A percentile compares a stretch with the other conserved stretches of the same genome.
Evolutionary conservation across 2,888 invertebrate species (phyloP).

Genomic region (Agonopterix alstromeriana): DNA sequence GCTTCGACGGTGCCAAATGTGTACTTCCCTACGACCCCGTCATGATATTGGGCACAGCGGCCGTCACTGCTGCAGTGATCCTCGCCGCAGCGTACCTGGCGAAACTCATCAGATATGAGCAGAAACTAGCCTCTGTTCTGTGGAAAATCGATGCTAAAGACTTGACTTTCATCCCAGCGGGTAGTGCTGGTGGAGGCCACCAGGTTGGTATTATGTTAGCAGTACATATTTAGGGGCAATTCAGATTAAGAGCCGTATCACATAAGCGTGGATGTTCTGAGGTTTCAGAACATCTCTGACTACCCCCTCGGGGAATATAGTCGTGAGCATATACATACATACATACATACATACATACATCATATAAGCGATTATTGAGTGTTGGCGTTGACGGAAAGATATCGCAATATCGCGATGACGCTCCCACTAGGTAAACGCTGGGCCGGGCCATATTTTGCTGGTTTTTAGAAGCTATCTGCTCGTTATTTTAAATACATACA

Average conservation of each 20-base stretch:
- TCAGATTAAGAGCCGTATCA: neutral
- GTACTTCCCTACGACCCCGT: slow-evolving; percentile 81
- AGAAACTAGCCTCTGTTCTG: slow-evolving; percentile 92
- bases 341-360: too few relatives aligned
- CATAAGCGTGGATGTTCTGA: too few relatives aligned
- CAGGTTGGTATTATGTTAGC: slow-evolving; percentile 27
- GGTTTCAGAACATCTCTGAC: too few relatives aligned
- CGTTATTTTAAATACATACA: too few relatives aligned
- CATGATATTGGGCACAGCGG: slow-evolving; percentile 78
- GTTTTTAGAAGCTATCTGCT: too few relatives aligned
- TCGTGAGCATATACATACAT: too few relatives aligned
- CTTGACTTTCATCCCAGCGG: slow-evolving; percentile 79
- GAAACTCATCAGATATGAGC: slow-evolving; percentile 92
- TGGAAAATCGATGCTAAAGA: slow-evolving; percentile 94
- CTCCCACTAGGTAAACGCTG: too few relatives aligned
- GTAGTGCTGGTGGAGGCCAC: slow-evolving; percentile 32
- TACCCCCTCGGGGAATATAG: too few relatives aligned
- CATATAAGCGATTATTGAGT: too few relatives aligned
- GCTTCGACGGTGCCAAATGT: slow-evolving; percentile 87
- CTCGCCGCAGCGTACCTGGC: slow-evolving; percentile 81
- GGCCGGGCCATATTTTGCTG: too few relatives aligned
- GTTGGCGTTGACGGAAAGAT: too few relatives aligned
- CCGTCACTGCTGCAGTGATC: slow-evolving; percentile 79
- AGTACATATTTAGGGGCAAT: neutral
- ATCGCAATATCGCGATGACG: too few relatives aligned